Evolutionary conservation across 2,888 invertebrate species (phyloP), one percentile per base, ranked within the genome.

Genomic region (Enchytraeus crypticus): DNA sequence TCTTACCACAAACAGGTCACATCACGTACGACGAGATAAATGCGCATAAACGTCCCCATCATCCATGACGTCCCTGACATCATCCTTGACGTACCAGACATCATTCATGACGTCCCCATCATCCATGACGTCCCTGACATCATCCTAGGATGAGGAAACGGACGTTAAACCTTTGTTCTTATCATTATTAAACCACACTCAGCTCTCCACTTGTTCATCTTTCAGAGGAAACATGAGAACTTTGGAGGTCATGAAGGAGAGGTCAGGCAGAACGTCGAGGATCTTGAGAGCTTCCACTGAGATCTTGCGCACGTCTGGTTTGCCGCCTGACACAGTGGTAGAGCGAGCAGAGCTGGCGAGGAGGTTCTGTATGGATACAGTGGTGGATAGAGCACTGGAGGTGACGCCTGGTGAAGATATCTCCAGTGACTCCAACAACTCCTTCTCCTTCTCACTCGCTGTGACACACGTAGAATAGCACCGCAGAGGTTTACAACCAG

Each of bases 201-300:
- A n/a, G n/a, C n/a, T n/a, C n/a, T n/a, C n/a, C 11, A 23, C 23
- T 23, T n/a, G n/a, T n/a, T 47, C 49, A 23, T 57, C 62, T 45
- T 66, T 64, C 34, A 77, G 62, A 3, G 77, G 78, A 59, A 79
- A 79, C 77, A 79, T 78, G 26, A 80, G 70, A 46, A 79, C 78
- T 66, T 75, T 77, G 30, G 79, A 73, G 53, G 73, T 72, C 79
- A 80, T 79, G 69, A 79, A 80, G 8, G 74, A 71, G 59, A 80
- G 69, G 64, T 77, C 72, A 0, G 79, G 80, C 57, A 80, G 66
- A 56, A 72, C 71, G 53, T 72, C 69, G 59, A 80, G 68, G 49
- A 80, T 71, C 34, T 69, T 67, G 5, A 69, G 61, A 1, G 79
- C 78, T 63, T 78, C 78, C 27, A 27, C 30, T 1, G 57, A 57